Base-by-base conservation (phyloP, 2,797 vertebrate species). In the Hyperoplus lanceolatus region DNA sequence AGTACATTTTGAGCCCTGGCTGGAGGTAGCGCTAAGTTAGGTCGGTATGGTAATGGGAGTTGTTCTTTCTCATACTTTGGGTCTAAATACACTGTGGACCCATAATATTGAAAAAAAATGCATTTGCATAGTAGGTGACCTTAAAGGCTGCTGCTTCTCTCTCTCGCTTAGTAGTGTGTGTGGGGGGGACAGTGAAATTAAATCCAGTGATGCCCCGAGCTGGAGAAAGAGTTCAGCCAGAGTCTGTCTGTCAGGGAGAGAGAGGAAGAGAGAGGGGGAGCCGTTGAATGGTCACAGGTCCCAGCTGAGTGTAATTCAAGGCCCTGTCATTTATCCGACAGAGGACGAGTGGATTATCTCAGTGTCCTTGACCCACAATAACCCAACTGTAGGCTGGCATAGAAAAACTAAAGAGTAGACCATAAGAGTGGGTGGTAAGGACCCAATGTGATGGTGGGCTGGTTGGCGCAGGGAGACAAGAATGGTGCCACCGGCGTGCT, bases 311-410 rank as follows among this genome's bases (percentile, higher is more conserved):
- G 75, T 83, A 83, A 84, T 79, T 89, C 73, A 83, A 87, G 82
- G 80, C 79, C 62, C 39, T 83, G 77, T 87, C 77, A 77, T 84
- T 80, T 84, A 80, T 78, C 51, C 8, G 49, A 60, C 80, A 78
- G 82, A 81, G 83, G 81, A 82, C 67, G 48, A 69, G 72, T 73
- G 59, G 84, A 89, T 89, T 83, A 87, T 82, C 84, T 76, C 68
- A 12, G 50, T 81, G 87, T 83, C 86, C 85, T 90, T 91, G 87
- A 90, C 85, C 87, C 77, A 77, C 67, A 79, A 70, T 60, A 73
- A 18, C 70, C 75, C 51, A 46, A 29, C 60, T 49, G 72, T 63
- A 73, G 53, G 38, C 69, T 72, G 56, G 58, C 81, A 85, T 14
- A 75, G 73, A 73, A 75, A 29, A 81, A 58, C 46, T 54, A 21